These are phyloP conservation scores for Lipophrys pholis DNA, from an alignment of 2,113 vertebrate species.

Conservation along the genomic window DNA sequence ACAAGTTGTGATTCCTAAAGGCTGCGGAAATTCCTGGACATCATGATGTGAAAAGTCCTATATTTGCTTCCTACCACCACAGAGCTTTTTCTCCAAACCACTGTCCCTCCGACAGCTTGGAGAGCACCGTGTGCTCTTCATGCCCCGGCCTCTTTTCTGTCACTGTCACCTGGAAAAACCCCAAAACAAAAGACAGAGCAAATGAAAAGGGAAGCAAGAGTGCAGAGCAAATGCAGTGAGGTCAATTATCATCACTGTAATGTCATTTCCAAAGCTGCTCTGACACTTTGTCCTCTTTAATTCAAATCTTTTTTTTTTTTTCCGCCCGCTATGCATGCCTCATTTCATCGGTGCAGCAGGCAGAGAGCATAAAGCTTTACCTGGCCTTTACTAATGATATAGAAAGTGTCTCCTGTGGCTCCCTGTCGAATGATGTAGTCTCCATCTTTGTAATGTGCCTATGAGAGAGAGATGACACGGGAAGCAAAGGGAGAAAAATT, in stretches of 20 bases:
- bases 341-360: conserved; percentile 13
- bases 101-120: conserved; percentile 72
- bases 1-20: background rate
- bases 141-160: conserved; percentile 69
- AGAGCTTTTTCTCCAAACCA: conserved; percentile 85
- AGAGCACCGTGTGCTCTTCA: conserved; percentile 72
- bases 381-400: conserved; percentile 84
- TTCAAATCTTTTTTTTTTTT: conserved; percentile 38
- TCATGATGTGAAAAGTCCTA: conserved; percentile 1
- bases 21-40: background rate
- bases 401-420: conserved; percentile 78
- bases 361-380: conserved; percentile 63
- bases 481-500: background rate
- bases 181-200: background rate
- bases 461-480: conserved; percentile 15
- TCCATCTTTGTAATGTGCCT: conserved; percentile 79
- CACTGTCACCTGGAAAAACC: conserved; percentile 77
- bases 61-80: conserved; percentile 72
- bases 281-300: conserved; percentile 43
- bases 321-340: conserved; percentile 1
- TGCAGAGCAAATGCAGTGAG: conserved; percentile 4
- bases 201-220: conserved; percentile 28
- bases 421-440: conserved; percentile 81
- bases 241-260: conserved; percentile 43
- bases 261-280: conserved; percentile 19